Evolutionary conservation across 2,888 invertebrate genomes (phyloP).

Genomic region (Drosophila sordidapex): DNA sequence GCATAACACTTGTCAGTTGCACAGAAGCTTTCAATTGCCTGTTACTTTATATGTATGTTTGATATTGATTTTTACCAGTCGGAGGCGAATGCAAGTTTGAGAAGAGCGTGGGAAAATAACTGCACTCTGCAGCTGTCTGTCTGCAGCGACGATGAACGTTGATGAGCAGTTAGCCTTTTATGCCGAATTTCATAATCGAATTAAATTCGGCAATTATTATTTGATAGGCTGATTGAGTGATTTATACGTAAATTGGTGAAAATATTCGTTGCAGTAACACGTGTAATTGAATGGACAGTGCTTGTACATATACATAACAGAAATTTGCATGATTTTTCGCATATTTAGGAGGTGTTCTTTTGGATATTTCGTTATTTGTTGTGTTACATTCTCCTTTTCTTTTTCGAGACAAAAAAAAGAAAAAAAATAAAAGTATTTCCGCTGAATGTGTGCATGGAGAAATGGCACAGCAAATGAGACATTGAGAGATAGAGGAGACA

Average conservation of each 20-base stretch:
- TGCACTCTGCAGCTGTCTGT: constrained; percentile 50
- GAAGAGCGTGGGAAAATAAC: constrained; percentile 44
- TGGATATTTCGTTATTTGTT: constrained; percentile 35
- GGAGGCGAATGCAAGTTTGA: constrained; percentile 29
- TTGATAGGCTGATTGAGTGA: neutral
- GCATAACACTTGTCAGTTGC: constrained; percentile 55
- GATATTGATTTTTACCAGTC: constrained; percentile 71
- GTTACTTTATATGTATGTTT: constrained; percentile 38
- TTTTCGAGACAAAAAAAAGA: constrained; percentile 31
- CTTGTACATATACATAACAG: neutral
- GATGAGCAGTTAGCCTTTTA: neutral
- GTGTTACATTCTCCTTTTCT: constrained; percentile 34
- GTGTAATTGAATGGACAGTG: constrained; percentile 33
- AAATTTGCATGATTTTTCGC: constrained; percentile 19
- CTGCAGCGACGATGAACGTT: constrained; percentile 2
- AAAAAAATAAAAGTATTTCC: constrained; percentile 48
- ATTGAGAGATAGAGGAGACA: constrained; percentile 57
- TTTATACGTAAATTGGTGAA: constrained; percentile 3
- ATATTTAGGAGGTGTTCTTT: constrained; percentile 37
- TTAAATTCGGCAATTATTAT: constrained; percentile 22
- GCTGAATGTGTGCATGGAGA: constrained; percentile 48
- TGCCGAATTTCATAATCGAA: constrained; percentile 49
- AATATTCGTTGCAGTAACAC: constrained; percentile 31
- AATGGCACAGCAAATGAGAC: constrained; percentile 57
- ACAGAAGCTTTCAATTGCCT: constrained; percentile 8